phyloP scores from a whole-genome alignment of 2,888 invertebrate species.

The Cordilura impudica region DNA sequence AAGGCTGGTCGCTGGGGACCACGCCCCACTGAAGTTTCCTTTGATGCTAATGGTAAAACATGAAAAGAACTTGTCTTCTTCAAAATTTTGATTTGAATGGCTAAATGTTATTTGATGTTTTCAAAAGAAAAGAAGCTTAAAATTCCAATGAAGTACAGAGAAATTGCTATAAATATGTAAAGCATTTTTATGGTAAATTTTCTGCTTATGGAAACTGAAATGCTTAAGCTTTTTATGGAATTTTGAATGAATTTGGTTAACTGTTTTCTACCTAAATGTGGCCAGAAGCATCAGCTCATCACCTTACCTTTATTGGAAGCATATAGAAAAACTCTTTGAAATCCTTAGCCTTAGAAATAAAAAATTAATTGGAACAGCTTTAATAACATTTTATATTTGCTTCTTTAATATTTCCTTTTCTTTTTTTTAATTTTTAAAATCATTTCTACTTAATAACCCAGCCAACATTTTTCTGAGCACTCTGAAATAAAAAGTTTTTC shows the following conservation, averaged over 20 bases:
- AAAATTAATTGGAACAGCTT: neutral
- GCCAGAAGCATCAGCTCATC: constrained; percentile 65
- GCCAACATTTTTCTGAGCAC: too few relatives aligned
- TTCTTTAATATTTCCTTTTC: too few relatives aligned
- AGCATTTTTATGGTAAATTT: constrained; percentile 7
- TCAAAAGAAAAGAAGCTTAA: neutral
- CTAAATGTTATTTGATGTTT: constrained; percentile 35
- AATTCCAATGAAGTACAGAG: neutral
- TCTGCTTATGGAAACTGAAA: neutral
- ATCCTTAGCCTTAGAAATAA: neutral
- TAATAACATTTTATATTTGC: too few relatives aligned
- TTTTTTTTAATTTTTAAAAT: neutral
- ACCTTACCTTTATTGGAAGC: neutral
- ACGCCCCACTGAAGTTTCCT: constrained; percentile 85
- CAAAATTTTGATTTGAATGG: constrained; percentile 40
- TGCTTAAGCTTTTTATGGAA: constrained; percentile 37
- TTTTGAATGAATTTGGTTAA: constrained; percentile 27
- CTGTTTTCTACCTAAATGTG: constrained; percentile 26
- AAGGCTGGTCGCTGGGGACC: constrained; percentile 85
- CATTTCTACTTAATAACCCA: neutral
- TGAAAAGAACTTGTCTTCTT: constrained; percentile 14
- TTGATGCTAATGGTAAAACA: constrained; percentile 85
- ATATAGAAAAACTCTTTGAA: neutral
- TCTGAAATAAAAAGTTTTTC: too few relatives aligned
- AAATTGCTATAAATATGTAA: neutral